Conservation (phyloP, 2,888 invertebrate genomes). For the Lordiphosa fenestrarum region DNA sequence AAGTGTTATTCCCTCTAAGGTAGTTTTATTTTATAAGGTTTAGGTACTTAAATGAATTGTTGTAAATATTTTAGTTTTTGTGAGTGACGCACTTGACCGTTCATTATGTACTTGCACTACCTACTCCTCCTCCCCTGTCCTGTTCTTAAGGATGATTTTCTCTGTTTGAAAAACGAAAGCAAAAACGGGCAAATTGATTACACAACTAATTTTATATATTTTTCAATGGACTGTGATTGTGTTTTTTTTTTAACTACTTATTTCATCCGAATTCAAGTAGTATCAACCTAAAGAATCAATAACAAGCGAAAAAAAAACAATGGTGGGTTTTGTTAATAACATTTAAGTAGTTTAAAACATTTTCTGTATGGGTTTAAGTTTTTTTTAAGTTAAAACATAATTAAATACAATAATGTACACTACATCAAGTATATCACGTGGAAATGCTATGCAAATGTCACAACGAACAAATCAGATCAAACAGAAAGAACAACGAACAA, state of each 20-base stretch:
- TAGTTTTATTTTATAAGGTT: constrained; percentile 68
- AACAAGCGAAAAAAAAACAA: constrained; percentile 39
- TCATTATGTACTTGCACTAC: constrained; percentile 35
- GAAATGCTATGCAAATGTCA: constrained; percentile 44
- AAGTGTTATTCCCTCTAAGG: constrained; percentile 50
- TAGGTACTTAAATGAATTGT: constrained; percentile 66
- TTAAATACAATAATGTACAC: constrained; percentile 62
- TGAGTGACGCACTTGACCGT: constrained; percentile 26
- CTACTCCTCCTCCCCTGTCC: background rate
- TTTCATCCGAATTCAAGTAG: constrained; percentile 51
- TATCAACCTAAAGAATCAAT: constrained; percentile 32
- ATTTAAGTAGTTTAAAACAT: constrained; percentile 63
- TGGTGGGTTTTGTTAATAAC: constrained; percentile 63
- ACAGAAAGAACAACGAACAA: constrained; percentile 35
- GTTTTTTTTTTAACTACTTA: constrained; percentile 52
- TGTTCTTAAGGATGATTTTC: constrained; percentile 33
- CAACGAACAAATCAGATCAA: constrained; percentile 41
- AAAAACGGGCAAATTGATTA: constrained; percentile 38
- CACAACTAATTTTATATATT: constrained; percentile 63
- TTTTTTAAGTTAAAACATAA: constrained; percentile 63
- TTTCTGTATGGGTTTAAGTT: constrained; percentile 70
- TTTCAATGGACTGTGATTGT: constrained; percentile 74
- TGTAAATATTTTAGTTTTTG: constrained; percentile 59
- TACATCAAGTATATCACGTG: constrained; percentile 27
- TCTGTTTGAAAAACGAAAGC: constrained; percentile 18